These are phyloP conservation scores for Pseudomugil gertrudae DNA, from an alignment of 2,797 vertebrate species.

Conservation along the genomic window DNA sequence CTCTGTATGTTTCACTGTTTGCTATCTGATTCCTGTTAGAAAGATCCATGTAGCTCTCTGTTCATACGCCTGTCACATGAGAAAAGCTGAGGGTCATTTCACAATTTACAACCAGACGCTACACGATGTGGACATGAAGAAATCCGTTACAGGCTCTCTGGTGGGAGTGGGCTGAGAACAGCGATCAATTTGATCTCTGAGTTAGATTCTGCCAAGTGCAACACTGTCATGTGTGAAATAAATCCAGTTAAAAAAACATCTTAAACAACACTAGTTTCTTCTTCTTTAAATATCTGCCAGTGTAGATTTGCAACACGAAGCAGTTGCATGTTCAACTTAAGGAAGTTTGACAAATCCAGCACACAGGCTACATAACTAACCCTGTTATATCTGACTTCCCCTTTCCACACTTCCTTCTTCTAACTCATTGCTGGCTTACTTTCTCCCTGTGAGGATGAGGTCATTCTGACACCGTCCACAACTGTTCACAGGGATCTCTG, in stretches of 20 bases:
- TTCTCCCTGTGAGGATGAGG: constrained; percentile 29
- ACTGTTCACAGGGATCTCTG: constrained; percentile 38
- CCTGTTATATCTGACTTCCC: background rate
- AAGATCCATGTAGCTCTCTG: too few species aligned
- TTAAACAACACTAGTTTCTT: background rate
- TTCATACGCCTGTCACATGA: too few species aligned
- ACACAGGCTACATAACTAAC: background rate
- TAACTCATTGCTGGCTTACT: constrained; percentile 17
- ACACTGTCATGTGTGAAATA: background rate
- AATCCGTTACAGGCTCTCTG: background rate
- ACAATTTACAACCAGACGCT: background rate
- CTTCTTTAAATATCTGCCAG: too few species aligned
- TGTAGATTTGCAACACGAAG: background rate
- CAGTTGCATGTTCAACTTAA: background rate
- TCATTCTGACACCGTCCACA: constrained; percentile 50
- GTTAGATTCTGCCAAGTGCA: background rate
- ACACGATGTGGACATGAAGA: background rate
- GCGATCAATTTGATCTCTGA: background rate
- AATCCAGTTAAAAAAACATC: background rate
- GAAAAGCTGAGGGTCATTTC: background rate
- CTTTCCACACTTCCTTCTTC: constrained; percentile 24
- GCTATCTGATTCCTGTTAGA: too few species aligned
- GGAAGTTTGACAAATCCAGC: background rate
- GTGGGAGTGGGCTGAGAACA: background rate
- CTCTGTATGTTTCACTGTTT: too few species aligned